Base-by-base conservation (phyloP, 2,113 vertebrate species). In the Passer domesticus region DNA sequence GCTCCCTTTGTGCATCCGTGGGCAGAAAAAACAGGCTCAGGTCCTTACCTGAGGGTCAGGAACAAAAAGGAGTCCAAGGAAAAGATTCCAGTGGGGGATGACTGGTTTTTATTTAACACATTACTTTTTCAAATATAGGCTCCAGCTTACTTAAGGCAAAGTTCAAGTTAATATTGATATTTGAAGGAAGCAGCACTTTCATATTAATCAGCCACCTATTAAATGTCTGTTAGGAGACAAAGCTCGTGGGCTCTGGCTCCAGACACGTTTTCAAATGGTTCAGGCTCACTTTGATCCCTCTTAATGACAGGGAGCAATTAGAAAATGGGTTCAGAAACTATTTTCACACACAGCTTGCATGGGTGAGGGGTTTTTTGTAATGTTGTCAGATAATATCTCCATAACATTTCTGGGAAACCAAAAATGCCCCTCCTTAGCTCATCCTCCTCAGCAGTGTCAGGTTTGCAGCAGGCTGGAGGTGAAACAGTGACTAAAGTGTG, bases 91-190 rank as follows among this genome's bases (percentile, higher is more conserved):
- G 82, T 14, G 15, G 24, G 75, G 88, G 75, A 77, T 77, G 78
- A 47, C 79, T 70, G 88, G 59, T 64, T 94, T 95, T 94, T 73
- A 95, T 95, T 96, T 93, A 89, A 94, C 92, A 70, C 70, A 83
- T 94, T 91, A 79, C 86, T 91, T 95, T 83, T 92, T 93, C 94
- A 93, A 94, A 92, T 44, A 91, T 15, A 87, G 81, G 77, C 91
- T 94, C 89, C 89, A 64, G 72, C 75, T 85, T 89, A 92, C 87
- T 96, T 87, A 92, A 93, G 95, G 95, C 95, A 95, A 93, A 96
- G 94, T 97, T 96, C 95, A 96, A 90, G 93, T 92, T 95, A 94
- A 95, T 91, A 91, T 95, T 95, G 94, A 95, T 94, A 95, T 94
- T 94, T 94, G 94, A 94, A 79, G 82, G 91, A 73, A 91, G 91